Base-by-base conservation (phyloP, 2,113 vertebrate genomes). In the Myotis brandtii region DNA sequence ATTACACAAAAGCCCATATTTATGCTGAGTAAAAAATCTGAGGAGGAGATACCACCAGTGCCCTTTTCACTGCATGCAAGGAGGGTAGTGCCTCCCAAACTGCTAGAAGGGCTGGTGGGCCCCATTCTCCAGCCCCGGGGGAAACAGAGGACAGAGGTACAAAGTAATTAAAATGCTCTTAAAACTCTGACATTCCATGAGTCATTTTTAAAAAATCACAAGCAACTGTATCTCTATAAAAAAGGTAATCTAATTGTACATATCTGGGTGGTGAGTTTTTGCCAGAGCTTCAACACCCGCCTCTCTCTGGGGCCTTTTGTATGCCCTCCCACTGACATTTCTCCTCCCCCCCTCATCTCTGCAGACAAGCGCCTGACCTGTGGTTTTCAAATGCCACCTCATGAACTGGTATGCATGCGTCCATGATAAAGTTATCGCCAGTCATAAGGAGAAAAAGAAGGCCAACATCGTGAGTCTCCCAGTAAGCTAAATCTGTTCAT, bases 1-100 rank as follows among this genome's bases (percentile, higher is more conserved):
- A 89, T 72, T 87, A 94, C 37, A 94, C 5, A 2, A 50, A 96
- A 64, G 25, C 79, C 59, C 75, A 75, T 86, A 93, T 76, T 62
- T 75, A 48, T 21, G 67, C 72, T 56, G 21, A 56, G 34, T 82
- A 86, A 13, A 92, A 94, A 96, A 73, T n/a, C 30, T 3, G 10
- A 40, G 27, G 11, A 89, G 50, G 69, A 85, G 93, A 81, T 37
- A n/a, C 9, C 18, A 52, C 43, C 56, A 89, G 64, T 12, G 21
- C 14, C 40, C 77, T 50, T 86, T 52, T 64, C 72, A 67, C 48
- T 27, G 13, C 20, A 13, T 25, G 9, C 32, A 32, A 27, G 62
- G 37, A 43, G 43, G 32, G 12, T 37, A 27, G n/a, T 5, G 9
- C 18, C 34, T 32, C 37, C 9, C 5, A 3, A 69, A 23, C 14